A percentile compares a stretch with the other conserved stretches of the same genome.
Conservation (phyloP, 23 tunicate species). For the Ciona savignyi region DNA sequence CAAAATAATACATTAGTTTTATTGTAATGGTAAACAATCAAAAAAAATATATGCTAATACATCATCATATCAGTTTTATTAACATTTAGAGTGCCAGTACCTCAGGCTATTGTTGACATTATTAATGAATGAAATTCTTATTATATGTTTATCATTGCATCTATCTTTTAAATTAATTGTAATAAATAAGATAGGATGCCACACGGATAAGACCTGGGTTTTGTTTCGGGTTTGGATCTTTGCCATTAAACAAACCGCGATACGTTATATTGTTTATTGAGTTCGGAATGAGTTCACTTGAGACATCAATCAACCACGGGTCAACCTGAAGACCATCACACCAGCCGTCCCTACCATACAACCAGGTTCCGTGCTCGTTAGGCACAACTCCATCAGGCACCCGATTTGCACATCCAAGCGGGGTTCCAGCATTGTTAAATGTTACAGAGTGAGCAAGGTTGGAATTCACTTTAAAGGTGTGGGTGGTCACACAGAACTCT, state of each 20-base stretch:
- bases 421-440: slow-evolving; percentile 50
- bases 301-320: slow-evolving; percentile 51
- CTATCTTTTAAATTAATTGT: too few relatives aligned
- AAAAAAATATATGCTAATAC: too few relatives aligned
- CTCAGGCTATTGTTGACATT: too few relatives aligned
- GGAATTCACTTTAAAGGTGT: slow-evolving; percentile 23
- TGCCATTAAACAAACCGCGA: slow-evolving; percentile 33
- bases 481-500: slow-evolving; percentile 52
- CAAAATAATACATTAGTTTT: too few relatives aligned
- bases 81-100: too few relatives aligned
- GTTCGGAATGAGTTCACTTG: neutral
- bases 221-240: slow-evolving; percentile 39
- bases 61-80: too few relatives aligned
- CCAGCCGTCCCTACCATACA: slow-evolving; percentile 71
- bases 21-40: too few relatives aligned
- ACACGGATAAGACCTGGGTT: slow-evolving; percentile 11
- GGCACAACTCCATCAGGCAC: slow-evolving; percentile 54
- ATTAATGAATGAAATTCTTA: too few relatives aligned
- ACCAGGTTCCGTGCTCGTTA: slow-evolving; percentile 67
- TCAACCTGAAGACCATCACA: slow-evolving; percentile 57
- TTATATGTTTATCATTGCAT: too few relatives aligned
- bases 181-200: neutral
- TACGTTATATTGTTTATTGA: slow-evolving; percentile 23
- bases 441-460: slow-evolving; percentile 11
- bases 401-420: slow-evolving; percentile 46